Evolutionary conservation across 2,888 invertebrate species (phyloP), one percentile per base, ranked within the genome.

Genomic region (Sesamia inferens): DNA sequence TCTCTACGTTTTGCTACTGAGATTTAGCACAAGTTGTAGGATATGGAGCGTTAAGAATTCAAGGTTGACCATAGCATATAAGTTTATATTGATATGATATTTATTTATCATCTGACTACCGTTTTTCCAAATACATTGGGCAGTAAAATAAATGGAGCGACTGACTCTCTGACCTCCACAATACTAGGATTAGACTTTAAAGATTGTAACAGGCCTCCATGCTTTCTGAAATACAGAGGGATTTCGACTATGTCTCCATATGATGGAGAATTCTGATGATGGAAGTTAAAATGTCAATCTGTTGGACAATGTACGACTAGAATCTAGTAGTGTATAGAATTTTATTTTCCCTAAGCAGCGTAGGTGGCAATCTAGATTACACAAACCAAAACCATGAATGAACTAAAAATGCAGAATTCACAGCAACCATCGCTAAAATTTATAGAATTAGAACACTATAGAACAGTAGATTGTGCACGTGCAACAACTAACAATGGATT

Each of bases 401-500:
- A 31, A 14, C 5, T 16, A 42, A 55, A 24, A 39, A 48, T 22
- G 14, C 3, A n/a, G 10, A 16, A 65, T n/a, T 39, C 16, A 11
- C 31, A 62, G 14, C 48, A 6, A 14, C 16, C 13, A 73, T 68
- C 78, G 78, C 85, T 62, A 48, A 71, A 71, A 48, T 74, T 62
- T 78, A 78, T 80, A 79, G 63, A 80, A 74, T 71, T 68, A 69
- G 71, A 80, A 78, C 80, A 64, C 71, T 71, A 80, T 78, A 70
- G 65, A 65, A 71, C 71, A 78, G 79, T 78, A 78, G 78, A 44
- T 72, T 59, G 74, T 74, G 82, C 86, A 85, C 86, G 86, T 87
- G 83, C 87, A 83, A 77, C 75, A 72, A 64, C 62, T 79, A 87
- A 87, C 86, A 87, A 87, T 87, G 77, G 87, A 78, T 82, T 79